Base-by-base conservation (phyloP, 1,140 invertebrate species). In the Drosophila repleta region DNA sequence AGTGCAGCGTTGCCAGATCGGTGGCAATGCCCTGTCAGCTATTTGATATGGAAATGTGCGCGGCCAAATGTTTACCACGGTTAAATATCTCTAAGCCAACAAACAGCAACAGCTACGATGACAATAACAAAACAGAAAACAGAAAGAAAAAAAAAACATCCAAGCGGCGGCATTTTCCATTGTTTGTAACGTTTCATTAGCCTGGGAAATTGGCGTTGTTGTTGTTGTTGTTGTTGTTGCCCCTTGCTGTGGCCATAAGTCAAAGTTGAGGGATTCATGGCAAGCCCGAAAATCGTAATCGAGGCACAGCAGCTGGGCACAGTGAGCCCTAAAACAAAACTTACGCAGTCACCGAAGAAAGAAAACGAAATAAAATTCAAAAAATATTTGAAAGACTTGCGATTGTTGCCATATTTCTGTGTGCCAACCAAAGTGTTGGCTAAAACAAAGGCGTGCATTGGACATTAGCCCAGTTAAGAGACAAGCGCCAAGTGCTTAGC, bases 131-230 rank as follows among this genome's bases (percentile, higher is more conserved):
- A 35, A 11, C 3, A 13, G 11, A 35, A 6, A 11, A 35, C 3
- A 35, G 11, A 7, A 11, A 29, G 10, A 32, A 10, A 11, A 8
- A 32, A 11, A 32, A 32, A 32, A 32, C 55, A 55, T 64, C 53
- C 67, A 32, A 57, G 45, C 52, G 7, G 35, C 68, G 68, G 68
- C 68, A 70, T 64, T 70, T 70, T 65, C 52, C 68, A 65, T 71
- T 71, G 68, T 65, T 29, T 65, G 52, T 45, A 71, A 65, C 62
- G 62, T 57, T 70, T 70, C 68, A 70, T 70, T 70, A 70, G 68
- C 29, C 61, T 70, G 60, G 52, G 67, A 70, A 70, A 70, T 62
- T 62, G 37, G 2, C 37, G 39, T 11, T 35, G 43, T 10, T 55
- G 39, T 5, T 51, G 43, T 15, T 41, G 32, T 5, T 32, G 53